Base-by-base conservation (phyloP, 2,888 invertebrate species). In the Pyrrhia umbra region DNA sequence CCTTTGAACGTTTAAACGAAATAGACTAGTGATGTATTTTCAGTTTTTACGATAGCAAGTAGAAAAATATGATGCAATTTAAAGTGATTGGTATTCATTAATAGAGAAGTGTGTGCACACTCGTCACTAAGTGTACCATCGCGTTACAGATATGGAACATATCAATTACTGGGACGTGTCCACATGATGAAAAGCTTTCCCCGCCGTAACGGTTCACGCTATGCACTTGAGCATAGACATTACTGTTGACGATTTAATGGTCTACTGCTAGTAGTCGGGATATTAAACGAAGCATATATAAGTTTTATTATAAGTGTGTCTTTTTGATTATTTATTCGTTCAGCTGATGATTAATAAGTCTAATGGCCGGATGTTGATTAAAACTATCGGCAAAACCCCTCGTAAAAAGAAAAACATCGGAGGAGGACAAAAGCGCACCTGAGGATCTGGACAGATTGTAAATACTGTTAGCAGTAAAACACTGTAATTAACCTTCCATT, bases 81-180 rank as follows among this genome's bases (percentile, higher is more conserved):
- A 30, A 65, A 56, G 8, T 45, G 45, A 74, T 58, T 46, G 20
- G 27, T 62, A 52, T 34, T 70, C 15, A 56, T 39, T 57, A 46
- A 56, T 42, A 59, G 57, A 64, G 49, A 52, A 60, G 52, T 49
- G 42, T 56, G 47, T 61, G 55, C 43, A 56, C 65, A 60, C 57
- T 63, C 42, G 27, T 1, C 59, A 37, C 45, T 65, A 58, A 67
- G 73, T 77, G 63, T 77, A 72, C 52, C 68, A 73, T 75, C 39
- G 52, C 47, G 61, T 57, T 56, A 74, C 68, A 72, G 66, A 70
- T 78, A 80, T 80, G 62, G 69, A 62, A 75, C 75, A 71, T 79
- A 73, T 78, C 80, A 82, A 75, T 81, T 82, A 80, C 60, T 77
- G 68, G 76, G 63, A 76, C 78, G 76, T 74, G 78, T 68, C 68